These are phyloP conservation scores for Chloropsis hardwickii DNA, from an alignment of 2,113 vertebrate species.

Conservation along the genomic window DNA sequence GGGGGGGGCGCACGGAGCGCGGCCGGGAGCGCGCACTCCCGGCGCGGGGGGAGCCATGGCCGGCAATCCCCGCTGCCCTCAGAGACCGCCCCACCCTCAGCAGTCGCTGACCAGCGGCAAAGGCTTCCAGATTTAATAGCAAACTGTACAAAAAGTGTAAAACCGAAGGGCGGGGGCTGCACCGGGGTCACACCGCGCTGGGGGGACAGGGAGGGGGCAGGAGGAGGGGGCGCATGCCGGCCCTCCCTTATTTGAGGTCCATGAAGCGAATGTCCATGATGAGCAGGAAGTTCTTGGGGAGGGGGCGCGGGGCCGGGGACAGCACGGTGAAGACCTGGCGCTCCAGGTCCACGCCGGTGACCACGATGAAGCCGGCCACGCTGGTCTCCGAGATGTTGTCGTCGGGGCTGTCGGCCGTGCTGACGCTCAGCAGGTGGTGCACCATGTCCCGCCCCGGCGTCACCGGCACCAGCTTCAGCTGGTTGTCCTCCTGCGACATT, in stretches of 20 bases:
- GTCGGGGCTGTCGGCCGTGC: constrained; percentile 83
- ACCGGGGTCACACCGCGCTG: not conserved
- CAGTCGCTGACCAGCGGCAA: not conserved
- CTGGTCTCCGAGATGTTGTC: constrained; percentile 87
- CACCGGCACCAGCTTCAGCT: constrained; percentile 94
- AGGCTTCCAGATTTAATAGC: not conserved
- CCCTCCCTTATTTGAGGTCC: constrained; percentile 83
- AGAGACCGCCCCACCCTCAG: not conserved
- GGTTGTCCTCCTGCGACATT: constrained; percentile 98
- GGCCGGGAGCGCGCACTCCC: not conserved
- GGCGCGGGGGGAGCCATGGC: not conserved
- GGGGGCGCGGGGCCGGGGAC: constrained; percentile 88
- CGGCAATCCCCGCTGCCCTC: not conserved
- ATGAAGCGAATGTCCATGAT: constrained; percentile 99
- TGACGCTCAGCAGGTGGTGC: constrained; percentile 94
- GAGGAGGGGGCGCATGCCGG: too few species aligned
- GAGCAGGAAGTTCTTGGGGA: constrained; percentile 91
- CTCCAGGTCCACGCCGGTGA: constrained; percentile 91
- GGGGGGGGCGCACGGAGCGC: not conserved
- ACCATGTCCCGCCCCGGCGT: constrained; percentile 94
- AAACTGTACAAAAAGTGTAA: not conserved
- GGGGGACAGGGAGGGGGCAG: too few species aligned
- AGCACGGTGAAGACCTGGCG: constrained; percentile 92
- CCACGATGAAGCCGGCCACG: constrained; percentile 94
- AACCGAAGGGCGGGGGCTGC: not conserved